Base-by-base conservation (phyloP, 2,113 vertebrate species). In the Poecile atricapillus region DNA sequence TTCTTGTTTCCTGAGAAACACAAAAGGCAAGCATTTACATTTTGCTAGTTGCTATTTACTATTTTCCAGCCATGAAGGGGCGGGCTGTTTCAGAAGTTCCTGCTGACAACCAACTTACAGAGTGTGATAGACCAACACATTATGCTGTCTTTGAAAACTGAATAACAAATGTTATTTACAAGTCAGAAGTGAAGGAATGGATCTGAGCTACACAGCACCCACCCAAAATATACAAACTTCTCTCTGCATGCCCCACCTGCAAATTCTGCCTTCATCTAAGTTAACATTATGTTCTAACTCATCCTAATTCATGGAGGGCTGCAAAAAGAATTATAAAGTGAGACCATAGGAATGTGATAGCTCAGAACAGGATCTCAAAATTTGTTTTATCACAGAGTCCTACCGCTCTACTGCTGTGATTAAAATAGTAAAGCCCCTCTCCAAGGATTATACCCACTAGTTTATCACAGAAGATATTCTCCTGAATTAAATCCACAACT, bases 81-180 rank as follows among this genome's bases (percentile, higher is more conserved):
- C 47, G 33, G 39, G 46, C 30, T 87, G 67, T 88, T 92, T 81
- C 53, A 10, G 55, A 64, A 92, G 58, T 39, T 59, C 46, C 25
- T 75, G 63, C 59, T 91, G 85, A 68, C 63, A 86, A 76, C 15
- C 20, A 8, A 4, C 70, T 83, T 85, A 65, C 18, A 69, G 35
- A 82, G 31, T 46, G 12, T 83, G 87, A 69, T 79, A 84, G 62
- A 49, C 65, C 5, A 8, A 53, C 77, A 89, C 19, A 28, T 71
- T 91, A 81, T 92, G 47, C 47, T 83, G 82, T 80, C 94, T 96
- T 94, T 92, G 81, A 88, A 97, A 97, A 93, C 67, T 37, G 83
- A 91, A 82, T 82, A 95, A 92, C 74, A 87, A 96, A 87, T 53
- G 33, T 23, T 68, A 35, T 75, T 92, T 82, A 55, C 47, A 60